A percentile compares a stretch with the other conserved stretches of the same genome.
Evolutionary conservation across 2,888 invertebrate genomes (phyloP).

Genomic region (Iselma pallidipennis): DNA sequence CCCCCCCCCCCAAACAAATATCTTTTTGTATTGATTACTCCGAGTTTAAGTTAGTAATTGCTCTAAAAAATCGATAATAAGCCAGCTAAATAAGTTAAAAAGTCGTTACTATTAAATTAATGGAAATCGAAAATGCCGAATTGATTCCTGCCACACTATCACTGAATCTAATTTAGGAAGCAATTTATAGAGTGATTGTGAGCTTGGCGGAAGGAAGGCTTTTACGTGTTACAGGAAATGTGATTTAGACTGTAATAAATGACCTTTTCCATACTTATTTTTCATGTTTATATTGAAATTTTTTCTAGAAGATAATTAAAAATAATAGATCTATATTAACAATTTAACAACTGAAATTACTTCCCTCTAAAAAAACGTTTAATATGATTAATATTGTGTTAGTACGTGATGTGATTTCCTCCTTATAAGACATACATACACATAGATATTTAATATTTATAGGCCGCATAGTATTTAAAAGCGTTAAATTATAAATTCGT

Average conservation of each 20-base stretch:
- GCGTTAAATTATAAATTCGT: slow-evolving; percentile 38
- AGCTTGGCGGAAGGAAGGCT: neutral
- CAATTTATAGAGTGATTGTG: neutral
- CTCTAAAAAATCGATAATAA: neutral
- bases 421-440: slow-evolving; percentile 14
- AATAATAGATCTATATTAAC: too few relatives aligned
- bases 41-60: too few relatives aligned
- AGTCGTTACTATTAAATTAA: neutral
- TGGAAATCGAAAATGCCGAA: neutral
- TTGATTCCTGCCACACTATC: neutral
- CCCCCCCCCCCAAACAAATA: too few relatives aligned
- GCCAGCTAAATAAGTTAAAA: neutral
- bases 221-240: neutral
- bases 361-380: slow-evolving; percentile 13
- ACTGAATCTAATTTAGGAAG: neutral
- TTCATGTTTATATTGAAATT: neutral
- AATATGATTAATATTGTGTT: slow-evolving; percentile 38
- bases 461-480: slow-evolving; percentile 35
- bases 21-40: too few relatives aligned
- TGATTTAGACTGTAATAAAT: neutral
- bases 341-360: too few relatives aligned
- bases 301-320: neutral
- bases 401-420: slow-evolving; percentile 39
- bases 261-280: neutral
- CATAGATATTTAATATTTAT: slow-evolving; percentile 16